Conservation (phyloP, 1,140 invertebrate genomes). For the Theocolax elegans region DNA sequence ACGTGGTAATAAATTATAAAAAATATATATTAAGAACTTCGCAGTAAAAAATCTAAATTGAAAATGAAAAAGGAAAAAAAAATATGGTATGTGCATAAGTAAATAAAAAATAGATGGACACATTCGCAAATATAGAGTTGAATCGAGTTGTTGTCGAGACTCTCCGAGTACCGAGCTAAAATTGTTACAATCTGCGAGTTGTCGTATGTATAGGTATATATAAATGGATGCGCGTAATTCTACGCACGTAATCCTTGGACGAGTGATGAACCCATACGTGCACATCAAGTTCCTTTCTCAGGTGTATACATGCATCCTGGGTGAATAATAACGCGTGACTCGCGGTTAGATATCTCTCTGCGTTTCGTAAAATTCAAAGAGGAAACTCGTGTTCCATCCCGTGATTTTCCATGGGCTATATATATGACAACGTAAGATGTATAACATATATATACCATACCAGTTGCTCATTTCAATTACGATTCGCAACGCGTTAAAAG, state of each 20-base stretch:
- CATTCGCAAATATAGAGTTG: too few relatives aligned
- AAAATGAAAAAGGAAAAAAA: too few relatives aligned
- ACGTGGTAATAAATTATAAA: too few relatives aligned
- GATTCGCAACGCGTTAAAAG: too few relatives aligned
- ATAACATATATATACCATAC: too few relatives aligned
- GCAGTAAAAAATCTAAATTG: too few relatives aligned
- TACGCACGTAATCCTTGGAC: slow-evolving; percentile 11
- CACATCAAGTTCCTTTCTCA: slow-evolving; percentile 27
- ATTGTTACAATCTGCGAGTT: slow-evolving; percentile 8
- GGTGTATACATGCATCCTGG: not conserved
- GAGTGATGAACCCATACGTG: slow-evolving; percentile 5
- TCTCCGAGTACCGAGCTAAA: not conserved
- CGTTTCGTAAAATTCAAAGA: slow-evolving; percentile 24
- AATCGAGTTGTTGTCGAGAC: not conserved
- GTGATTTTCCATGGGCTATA: slow-evolving; percentile 14
- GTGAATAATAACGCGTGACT: slow-evolving; percentile 35
- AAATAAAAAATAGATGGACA: too few relatives aligned
- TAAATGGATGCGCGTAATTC: slow-evolving; percentile 35
- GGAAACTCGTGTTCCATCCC: slow-evolving; percentile 5
- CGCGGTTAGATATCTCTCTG: not conserved
- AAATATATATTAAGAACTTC: too few relatives aligned
- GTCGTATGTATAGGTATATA: too few relatives aligned
- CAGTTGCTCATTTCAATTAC: too few relatives aligned
- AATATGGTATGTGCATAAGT: too few relatives aligned
- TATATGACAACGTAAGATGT: too few relatives aligned